Percentiles rank a stretch among this genome's conserved stretches.
These are phyloP conservation scores for Microctonus hyperodae DNA, from an alignment of 2,888 invertebrate species.

Conservation along the genomic window DNA sequence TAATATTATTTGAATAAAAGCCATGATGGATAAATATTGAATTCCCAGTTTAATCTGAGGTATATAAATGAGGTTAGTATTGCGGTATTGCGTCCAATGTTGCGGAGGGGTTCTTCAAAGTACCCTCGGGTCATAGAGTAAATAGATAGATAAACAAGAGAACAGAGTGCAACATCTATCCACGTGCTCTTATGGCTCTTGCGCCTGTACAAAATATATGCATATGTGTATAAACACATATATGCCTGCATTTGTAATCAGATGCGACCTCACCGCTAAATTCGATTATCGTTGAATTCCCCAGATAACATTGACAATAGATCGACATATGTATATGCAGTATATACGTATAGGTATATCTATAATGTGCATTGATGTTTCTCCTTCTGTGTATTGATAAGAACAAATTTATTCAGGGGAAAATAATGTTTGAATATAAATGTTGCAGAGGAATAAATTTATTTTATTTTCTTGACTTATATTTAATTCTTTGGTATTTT, in stretches of 20 bases:
- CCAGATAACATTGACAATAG: conserved; percentile 16
- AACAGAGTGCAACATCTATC: conserved; percentile 7
- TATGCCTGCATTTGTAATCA: conserved; percentile 29
- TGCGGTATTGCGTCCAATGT: background rate
- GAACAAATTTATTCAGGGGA: too few relatives aligned
- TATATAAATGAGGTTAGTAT: background rate
- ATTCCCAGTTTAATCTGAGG: conserved; percentile 3
- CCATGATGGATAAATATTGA: background rate
- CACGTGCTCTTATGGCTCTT: conserved; percentile 14
- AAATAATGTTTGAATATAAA: too few relatives aligned
- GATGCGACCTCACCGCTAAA: conserved; percentile 24
- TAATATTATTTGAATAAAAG: background rate
- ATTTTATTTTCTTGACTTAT: too few relatives aligned
- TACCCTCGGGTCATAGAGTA: conserved; percentile 16
- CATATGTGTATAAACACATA: background rate
- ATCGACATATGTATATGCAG: background rate
- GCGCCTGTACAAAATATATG: background rate
- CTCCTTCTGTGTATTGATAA: too few relatives aligned
- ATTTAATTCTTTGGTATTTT: background rate
- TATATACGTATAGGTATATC: background rate
- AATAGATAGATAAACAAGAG: conserved; percentile 32
- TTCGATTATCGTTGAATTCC: conserved; percentile 30
- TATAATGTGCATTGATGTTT: too few relatives aligned
- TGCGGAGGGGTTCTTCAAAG: conserved; percentile 9
- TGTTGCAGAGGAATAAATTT: too few relatives aligned